Conservation (phyloP, 2,113 vertebrate genomes). For the Muntiacus reevesi region DNA sequence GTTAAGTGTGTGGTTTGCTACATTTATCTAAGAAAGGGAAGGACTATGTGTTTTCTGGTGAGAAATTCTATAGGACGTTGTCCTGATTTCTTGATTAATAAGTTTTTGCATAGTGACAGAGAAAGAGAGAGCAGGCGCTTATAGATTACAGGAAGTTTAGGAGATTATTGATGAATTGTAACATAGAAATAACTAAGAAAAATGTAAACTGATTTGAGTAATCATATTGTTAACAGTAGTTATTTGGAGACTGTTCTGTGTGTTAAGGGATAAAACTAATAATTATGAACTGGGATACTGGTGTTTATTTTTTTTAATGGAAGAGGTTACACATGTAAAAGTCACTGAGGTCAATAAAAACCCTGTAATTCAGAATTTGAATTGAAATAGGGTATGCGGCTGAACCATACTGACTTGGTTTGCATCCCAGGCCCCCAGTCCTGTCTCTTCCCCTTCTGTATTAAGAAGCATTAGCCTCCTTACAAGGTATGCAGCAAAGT, state of each 20-base stretch:
- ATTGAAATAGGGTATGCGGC: not conserved
- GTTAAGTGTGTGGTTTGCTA: not conserved
- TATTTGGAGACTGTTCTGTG: not conserved
- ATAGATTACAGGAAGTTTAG: not conserved
- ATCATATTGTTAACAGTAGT: not conserved
- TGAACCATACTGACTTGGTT: not conserved
- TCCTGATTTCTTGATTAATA: not conserved
- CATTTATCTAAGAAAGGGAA: not conserved
- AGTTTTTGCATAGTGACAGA: not conserved
- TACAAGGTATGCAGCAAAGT: not conserved
- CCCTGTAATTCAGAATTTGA: not conserved
- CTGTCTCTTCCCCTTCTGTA: not conserved
- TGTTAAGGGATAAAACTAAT: not conserved
- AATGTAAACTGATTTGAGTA: not conserved
- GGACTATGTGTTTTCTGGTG: not conserved
- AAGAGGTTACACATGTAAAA: not conserved
- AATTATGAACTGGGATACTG: not conserved
- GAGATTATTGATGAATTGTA: not conserved
- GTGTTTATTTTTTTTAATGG: not conserved
- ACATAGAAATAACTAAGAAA: not conserved
- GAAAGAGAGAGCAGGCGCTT: not conserved
- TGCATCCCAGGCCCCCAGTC: not conserved
- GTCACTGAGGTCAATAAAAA: not conserved
- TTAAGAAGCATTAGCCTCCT: not conserved
- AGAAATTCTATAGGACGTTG: not conserved